Base-by-base conservation (phyloP, 1,140 invertebrate species). In the Lasioglossum baleicum region DNA sequence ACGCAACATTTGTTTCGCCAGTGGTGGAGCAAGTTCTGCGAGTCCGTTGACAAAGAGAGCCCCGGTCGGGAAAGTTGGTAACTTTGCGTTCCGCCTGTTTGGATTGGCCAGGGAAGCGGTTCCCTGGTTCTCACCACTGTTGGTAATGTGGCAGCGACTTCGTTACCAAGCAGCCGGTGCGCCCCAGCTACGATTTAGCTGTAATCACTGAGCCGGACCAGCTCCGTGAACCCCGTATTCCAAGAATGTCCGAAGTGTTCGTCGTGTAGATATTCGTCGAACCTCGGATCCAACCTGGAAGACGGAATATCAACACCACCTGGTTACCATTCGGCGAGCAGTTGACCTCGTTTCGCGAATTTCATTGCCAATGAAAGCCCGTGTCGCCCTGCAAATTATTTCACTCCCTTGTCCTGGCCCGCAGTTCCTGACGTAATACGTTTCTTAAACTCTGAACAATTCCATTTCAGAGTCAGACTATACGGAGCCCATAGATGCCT, bases 51-150 rank as follows among this genome's bases (percentile, higher is more conserved):
- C 86, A 87, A 87, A 87, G 88, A 86, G 87, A 87, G 74, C 10
- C 85, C 17, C 85, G 76, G 88, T 88, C 88, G 89, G 86, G 81
- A 88, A 92, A 92, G 90, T 91, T 92, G 84, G 81, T 88, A 91
- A 91, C 90, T 91, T 90, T 89, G 90, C 90, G 88, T 90, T 88
- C 63, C 77, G 90, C 84, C 90, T 91, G 90, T 91, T 91, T 92
- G 90, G 88, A 90, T 90, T 90, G 88, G 88, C 81, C 88, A 87
- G 90, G 89, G 89, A 84, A 90, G 87, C 89, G 81, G 84, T 89
- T 78, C 82, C 82, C 69, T 75, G 76, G 77, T 74, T 88, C 85
- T 83, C 88, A 83, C 82, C 83, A 88, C 87, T 89, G 89, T 91
- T 91, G 87, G 88, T 89, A 91, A 92, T 91, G 90, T 91, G 87